Base-by-base conservation (phyloP, 2,113 vertebrate genomes). In the Montifringilla adamsi region DNA sequence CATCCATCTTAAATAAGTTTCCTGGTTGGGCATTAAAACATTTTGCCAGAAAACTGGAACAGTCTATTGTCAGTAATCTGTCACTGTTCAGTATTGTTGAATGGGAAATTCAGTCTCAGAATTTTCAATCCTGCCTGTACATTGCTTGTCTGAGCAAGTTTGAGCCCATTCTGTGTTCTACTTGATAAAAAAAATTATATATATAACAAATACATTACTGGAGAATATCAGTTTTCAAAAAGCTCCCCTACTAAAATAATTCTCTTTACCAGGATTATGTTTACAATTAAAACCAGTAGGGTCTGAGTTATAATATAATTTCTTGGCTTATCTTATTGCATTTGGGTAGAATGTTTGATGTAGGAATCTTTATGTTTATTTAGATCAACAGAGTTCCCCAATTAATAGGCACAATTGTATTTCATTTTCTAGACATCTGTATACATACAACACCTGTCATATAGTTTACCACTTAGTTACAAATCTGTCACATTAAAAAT, bases 401-500 rank as follows among this genome's bases (percentile, higher is more conserved):
- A 49, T 84, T 64, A 95, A 87, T 95, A 90, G 76, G 41, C 37
- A 69, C 23, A 75, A 53, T 56, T 69, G 10, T 63, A 59, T 90
- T 96, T 94, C 78, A 59, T 93, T 93, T 91, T 95, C 72, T 80
- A 76, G 86, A 78, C 60, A 74, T 90, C 69, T 94, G 55, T 83
- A 74, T 74, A 53, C 30, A 23, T 76, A 52, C 60, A 80, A 28
- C 55, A 83, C 59, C 69, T 62, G 63, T 85, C 85, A 75, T 58
- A 24, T 20, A 58, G 80, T 66, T 94, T 43, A 74, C 89, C 87
- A 67, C 66, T 94, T 96, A 81, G 87, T 72, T 96, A 96, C 83
- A 91, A 77, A 35, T 88, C 89, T 59, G 83, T 90, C 84, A 92
- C 78, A 56, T 92, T 23, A 87, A 93, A 95, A 90, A 70, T 89